A percentile compares a stretch with the other conserved stretches of the same genome.
Conservation (phyloP, 2,113 vertebrate genomes). For the Tetraodon nigroviridis region DNA sequence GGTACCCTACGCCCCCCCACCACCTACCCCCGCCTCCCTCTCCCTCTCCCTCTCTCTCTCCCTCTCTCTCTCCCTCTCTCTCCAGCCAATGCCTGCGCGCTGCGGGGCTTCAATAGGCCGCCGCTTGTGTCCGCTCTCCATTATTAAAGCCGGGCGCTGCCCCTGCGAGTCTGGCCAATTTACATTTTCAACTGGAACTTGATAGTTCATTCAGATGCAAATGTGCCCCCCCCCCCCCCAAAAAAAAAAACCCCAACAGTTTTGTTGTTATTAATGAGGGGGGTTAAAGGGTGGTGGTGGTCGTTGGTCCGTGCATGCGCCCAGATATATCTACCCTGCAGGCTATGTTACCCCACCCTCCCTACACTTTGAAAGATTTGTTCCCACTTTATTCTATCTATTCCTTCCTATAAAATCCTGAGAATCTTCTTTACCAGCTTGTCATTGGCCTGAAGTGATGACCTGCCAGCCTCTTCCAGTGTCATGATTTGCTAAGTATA, state of each 20-base stretch:
- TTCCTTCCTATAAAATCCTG: too few relatives aligned
- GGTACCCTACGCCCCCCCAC: not conserved
- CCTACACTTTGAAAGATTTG: too few relatives aligned
- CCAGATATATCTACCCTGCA: not conserved
- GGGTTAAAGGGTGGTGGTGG: not conserved
- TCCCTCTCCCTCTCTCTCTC: conserved; percentile 14
- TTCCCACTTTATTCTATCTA: too few relatives aligned
- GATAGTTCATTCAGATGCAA: conserved; percentile 2
- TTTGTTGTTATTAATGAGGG: conserved; percentile 7
- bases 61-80: conserved; percentile 22
- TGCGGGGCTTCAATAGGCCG: not conserved
- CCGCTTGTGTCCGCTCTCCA: not conserved
- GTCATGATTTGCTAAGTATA: too few relatives aligned
- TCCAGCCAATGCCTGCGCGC: conserved; percentile 32
- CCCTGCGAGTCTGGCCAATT: not conserved
- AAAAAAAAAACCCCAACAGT: not conserved
- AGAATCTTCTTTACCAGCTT: too few relatives aligned
- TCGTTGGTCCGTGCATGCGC: not conserved
- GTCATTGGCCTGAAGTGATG: too few relatives aligned
- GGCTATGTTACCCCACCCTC: too few relatives aligned
- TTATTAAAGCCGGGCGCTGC: not conserved
- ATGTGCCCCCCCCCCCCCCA: not conserved
- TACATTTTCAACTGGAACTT: conserved; percentile 28
- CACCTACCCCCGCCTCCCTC: conserved; percentile 17
- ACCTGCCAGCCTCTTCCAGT: too few relatives aligned